Conservation (phyloP, 2,888 invertebrate genomes). For the Scaptomyza caliginosa region DNA sequence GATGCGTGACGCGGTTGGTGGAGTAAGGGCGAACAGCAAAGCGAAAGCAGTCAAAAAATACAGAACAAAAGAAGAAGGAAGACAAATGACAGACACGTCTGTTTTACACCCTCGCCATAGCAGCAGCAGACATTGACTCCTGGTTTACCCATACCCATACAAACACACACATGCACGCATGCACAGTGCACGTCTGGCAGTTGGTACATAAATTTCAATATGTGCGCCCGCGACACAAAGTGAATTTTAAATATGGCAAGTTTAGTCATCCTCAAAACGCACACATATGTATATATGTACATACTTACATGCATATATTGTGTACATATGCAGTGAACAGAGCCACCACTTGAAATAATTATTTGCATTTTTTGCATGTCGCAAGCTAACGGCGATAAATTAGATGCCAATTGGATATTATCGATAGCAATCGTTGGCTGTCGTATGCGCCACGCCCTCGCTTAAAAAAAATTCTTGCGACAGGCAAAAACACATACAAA, state of each 20-base stretch:
- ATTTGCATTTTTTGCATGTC: constrained; percentile 17
- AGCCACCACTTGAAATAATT: constrained; percentile 16
- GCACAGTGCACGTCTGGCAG: constrained; percentile 50
- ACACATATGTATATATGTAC: constrained; percentile 3
- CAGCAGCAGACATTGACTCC: constrained; percentile 38
- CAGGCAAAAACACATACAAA: constrained; percentile 11
- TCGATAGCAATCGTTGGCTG: constrained; percentile 39
- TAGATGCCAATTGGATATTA: constrained; percentile 43
- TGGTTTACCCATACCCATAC: constrained; percentile 23
- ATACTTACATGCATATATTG: background rate
- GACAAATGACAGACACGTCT: constrained; percentile 72
- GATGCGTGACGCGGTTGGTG: constrained; percentile 47
- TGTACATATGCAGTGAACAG: too few relatives aligned
- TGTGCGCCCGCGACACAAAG: constrained; percentile 44
- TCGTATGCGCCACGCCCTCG: constrained; percentile 50
- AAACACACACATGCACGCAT: constrained; percentile 25
- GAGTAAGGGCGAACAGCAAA: background rate
- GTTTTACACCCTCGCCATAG: constrained; percentile 58
- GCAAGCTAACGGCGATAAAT: constrained; percentile 35
- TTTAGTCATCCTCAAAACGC: constrained; percentile 44
- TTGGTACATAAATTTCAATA: constrained; percentile 43
- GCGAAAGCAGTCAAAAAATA: constrained; percentile 34
- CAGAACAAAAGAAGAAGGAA: constrained; percentile 57
- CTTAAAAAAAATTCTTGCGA: constrained; percentile 35
- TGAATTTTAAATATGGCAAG: constrained; percentile 64